These are phyloP conservation scores for Karalla daura DNA, from an alignment of 2,797 vertebrate species.

Conservation along the genomic window DNA sequence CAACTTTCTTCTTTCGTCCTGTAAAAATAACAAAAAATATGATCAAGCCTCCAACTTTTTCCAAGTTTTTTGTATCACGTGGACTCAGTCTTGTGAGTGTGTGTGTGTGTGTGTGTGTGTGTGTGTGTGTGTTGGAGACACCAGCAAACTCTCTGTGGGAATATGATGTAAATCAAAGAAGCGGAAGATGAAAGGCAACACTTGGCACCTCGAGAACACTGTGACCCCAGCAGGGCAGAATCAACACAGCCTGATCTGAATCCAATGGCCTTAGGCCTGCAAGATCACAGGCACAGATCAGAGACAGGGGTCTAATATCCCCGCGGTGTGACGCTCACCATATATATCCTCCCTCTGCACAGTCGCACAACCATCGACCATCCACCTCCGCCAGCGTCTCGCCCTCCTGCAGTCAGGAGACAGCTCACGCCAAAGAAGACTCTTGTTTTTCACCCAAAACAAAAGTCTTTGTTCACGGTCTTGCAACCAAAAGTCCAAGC, in stretches of 20 bases:
- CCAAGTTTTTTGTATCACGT: constrained; percentile 18
- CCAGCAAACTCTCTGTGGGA: constrained; percentile 46
- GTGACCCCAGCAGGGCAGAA: constrained; percentile 56
- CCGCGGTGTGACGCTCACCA: constrained; percentile 14
- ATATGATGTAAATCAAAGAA: constrained; percentile 70
- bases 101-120: constrained; percentile 9
- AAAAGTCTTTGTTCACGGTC: too few relatives aligned
- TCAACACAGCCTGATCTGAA: constrained; percentile 61
- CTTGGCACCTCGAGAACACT: constrained; percentile 48
- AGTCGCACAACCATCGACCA: constrained; percentile 11
- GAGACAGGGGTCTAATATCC: constrained; percentile 37
- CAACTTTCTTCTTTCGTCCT: too few relatives aligned
- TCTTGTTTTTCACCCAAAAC: too few relatives aligned
- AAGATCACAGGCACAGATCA: constrained; percentile 67
- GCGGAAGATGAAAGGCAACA: constrained; percentile 66
- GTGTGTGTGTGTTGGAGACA: constrained; percentile 18
- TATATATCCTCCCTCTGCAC: constrained; percentile 33
- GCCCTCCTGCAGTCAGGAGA: constrained; percentile 4
- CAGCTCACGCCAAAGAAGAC: too few relatives aligned
- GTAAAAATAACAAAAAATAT: constrained; percentile 10
- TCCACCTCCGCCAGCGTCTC: constrained; percentile 2
- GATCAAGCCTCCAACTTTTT: constrained; percentile 16
- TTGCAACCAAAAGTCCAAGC: too few relatives aligned
- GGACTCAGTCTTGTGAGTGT: constrained; percentile 34
- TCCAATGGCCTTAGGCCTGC: constrained; percentile 62